Evolutionary conservation across 2,888 invertebrate genomes (phyloP).

Genomic region (Pristionchus maxplancki): DNA sequence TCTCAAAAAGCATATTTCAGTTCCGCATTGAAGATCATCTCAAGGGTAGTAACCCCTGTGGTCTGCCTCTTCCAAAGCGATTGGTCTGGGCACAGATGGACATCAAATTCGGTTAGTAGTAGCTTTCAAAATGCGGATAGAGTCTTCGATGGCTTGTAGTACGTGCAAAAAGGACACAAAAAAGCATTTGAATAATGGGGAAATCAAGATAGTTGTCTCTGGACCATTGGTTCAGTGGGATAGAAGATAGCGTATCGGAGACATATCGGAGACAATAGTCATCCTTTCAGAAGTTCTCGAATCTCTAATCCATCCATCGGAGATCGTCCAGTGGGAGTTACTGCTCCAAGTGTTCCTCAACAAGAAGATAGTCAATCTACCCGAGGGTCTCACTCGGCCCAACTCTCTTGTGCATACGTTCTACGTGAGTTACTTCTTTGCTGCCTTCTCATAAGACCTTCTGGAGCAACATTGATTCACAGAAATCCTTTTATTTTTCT

Average conservation of each 20-base stretch:
- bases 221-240: no score
- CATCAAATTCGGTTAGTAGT: neutral
- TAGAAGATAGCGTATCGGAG: no score
- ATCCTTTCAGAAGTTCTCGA: neutral
- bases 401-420: neutral
- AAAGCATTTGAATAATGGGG: no score
- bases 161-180: no score
- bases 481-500: no score
- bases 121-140: no score
- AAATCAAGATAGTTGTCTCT: no score
- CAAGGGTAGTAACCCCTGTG: neutral
- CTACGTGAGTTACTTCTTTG: neutral
- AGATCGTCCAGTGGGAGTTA: neutral
- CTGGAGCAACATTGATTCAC: no score
- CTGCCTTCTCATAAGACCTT: no score
- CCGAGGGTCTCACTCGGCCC: neutral
- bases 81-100: neutral
- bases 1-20: neutral
- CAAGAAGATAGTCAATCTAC: neutral
- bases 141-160: no score
- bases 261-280: no score
- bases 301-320: neutral
- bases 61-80: neutral
- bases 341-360: neutral
- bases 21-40: neutral